Conservation (phyloP, 2,797 vertebrate species). For the Tadarida brasiliensis region DNA sequence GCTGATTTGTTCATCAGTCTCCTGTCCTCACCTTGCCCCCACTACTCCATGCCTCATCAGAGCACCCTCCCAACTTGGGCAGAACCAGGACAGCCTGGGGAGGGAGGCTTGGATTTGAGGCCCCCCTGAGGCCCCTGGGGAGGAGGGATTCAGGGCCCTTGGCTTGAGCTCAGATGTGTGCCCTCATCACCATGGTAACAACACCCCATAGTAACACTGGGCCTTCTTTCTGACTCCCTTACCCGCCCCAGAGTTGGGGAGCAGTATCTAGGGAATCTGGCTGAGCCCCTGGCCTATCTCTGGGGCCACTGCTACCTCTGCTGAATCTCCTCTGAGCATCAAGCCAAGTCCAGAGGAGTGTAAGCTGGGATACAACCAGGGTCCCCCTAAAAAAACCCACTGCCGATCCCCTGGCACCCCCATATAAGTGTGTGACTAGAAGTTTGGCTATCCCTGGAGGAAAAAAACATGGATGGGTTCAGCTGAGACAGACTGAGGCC, state of each 20-base stretch:
- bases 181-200: constrained; percentile 32
- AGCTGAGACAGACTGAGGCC: constrained; percentile 8
- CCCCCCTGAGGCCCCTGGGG: background rate
- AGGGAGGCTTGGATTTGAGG: background rate
- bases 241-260: background rate
- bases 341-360: background rate
- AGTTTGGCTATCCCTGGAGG: background rate
- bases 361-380: background rate
- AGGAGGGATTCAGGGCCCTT: background rate
- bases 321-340: background rate
- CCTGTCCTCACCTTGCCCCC: background rate
- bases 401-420: too few species aligned
- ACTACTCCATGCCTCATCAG: background rate
- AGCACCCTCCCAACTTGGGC: background rate
- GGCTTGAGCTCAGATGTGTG: background rate
- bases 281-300: background rate
- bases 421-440: background rate
- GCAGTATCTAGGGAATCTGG: background rate
- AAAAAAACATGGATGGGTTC: background rate
- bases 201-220: background rate
- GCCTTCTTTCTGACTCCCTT: background rate
- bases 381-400: background rate
- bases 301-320: background rate
- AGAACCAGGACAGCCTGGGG: background rate
- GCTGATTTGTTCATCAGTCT: background rate